A percentile compares a stretch with the other conserved stretches of the same genome.
phyloP scores from a whole-genome alignment of 2,113 vertebrate genomes.

The Mormoops blainvillei region DNA sequence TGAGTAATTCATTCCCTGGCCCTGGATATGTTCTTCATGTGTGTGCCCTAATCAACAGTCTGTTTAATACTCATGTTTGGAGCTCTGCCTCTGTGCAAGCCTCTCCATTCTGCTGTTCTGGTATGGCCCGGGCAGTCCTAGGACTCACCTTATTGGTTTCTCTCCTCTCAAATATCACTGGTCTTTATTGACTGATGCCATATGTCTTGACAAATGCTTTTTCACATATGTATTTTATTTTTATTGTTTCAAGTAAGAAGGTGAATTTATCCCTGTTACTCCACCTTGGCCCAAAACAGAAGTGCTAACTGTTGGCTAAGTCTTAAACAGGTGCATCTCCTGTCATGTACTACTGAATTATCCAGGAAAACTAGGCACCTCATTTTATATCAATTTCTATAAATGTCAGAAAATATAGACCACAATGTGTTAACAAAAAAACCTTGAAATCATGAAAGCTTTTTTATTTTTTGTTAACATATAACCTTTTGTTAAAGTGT shows the following conservation, averaged over 20 bases:
- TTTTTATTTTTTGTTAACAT: not conserved
- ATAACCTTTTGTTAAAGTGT: not conserved
- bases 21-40: not conserved
- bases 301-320: not conserved
- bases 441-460: not conserved
- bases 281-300: not conserved
- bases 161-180: not conserved
- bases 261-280: not conserved
- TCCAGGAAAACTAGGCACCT: not conserved
- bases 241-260: not conserved
- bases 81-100: not conserved
- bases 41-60: not conserved
- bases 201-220: not conserved
- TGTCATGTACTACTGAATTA: not conserved
- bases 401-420: not conserved
- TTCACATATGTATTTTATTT: not conserved
- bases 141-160: not conserved
- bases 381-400: not conserved
- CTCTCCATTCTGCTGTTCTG: not conserved
- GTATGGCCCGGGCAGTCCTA: not conserved
- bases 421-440: not conserved
- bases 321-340: not conserved
- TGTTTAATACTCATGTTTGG: not conserved
- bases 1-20: not conserved
- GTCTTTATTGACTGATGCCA: not conserved